Conservation (phyloP, 2,113 vertebrate genomes). For the Gambusia holbrooki region DNA sequence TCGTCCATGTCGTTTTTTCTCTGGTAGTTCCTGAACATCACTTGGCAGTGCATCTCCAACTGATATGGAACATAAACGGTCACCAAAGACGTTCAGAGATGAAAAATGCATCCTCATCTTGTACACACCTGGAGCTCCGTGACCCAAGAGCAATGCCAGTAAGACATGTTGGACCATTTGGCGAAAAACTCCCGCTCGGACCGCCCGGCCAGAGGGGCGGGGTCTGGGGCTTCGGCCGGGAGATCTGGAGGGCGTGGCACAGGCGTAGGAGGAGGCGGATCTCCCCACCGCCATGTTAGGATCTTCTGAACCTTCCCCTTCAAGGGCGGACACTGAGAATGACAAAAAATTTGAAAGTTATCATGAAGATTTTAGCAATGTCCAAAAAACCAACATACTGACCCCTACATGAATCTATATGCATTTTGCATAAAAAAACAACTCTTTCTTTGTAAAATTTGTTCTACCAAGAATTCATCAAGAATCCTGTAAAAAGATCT, state of each 20-base stretch:
- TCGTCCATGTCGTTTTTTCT: slow-evolving; percentile 99
- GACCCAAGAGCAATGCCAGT: slow-evolving; percentile 99
- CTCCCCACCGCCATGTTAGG: slow-evolving; percentile 96
- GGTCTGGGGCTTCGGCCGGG: slow-evolving; percentile 85
- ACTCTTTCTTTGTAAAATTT: too few species aligned
- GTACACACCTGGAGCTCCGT: slow-evolving; percentile 90
- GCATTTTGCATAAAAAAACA: too few species aligned
- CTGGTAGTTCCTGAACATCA: slow-evolving; percentile 99
- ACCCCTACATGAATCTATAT: background rate
- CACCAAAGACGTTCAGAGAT: background rate
- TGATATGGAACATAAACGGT: slow-evolving; percentile 20
- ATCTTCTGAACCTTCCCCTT: slow-evolving; percentile 99
- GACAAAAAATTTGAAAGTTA: background rate
- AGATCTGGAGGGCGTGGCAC: slow-evolving; percentile 90
- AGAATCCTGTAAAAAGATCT: too few species aligned
- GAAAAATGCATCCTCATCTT: rapidly evolving
- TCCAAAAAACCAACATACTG: background rate
- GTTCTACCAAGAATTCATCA: too few species aligned
- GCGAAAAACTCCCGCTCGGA: slow-evolving; percentile 96
- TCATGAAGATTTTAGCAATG: background rate
- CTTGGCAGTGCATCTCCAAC: slow-evolving; percentile 97
- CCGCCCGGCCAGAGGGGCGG: slow-evolving; percentile 89
- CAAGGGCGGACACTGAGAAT: slow-evolving; percentile 87
- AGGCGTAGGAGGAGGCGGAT: slow-evolving; percentile 88
- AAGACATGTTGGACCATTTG: slow-evolving; percentile 97